These are phyloP conservation scores for Carcinoscorpius rotundicauda DNA, from an alignment of 1,140 invertebrate genomes.

Conservation along the genomic window DNA sequence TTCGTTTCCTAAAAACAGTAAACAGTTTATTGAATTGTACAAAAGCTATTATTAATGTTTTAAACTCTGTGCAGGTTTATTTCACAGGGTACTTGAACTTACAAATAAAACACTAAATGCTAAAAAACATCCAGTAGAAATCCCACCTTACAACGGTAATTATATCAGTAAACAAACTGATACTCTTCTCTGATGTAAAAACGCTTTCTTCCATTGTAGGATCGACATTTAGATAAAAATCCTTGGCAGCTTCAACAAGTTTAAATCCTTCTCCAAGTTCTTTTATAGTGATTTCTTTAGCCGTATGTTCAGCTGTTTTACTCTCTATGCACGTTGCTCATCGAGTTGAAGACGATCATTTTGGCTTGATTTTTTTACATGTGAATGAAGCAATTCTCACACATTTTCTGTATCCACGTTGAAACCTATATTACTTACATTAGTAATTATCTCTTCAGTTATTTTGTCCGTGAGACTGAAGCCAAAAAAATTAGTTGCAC, in stretches of 20 bases:
- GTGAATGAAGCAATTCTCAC: background rate
- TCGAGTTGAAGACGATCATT: background rate
- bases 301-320: background rate
- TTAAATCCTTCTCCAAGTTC: conserved; percentile 1
- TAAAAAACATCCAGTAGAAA: too few species aligned
- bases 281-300: background rate
- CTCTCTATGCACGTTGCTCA: background rate
- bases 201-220: background rate
- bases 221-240: background rate
- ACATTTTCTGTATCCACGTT: conserved; percentile 2
- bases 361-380: background rate
- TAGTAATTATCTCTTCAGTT: background rate
- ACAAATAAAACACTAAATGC: too few species aligned
- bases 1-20: too few species aligned
- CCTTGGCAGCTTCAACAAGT: background rate
- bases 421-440: background rate
- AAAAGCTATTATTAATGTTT: too few species aligned
- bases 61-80: too few species aligned
- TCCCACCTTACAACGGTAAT: too few species aligned
- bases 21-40: too few species aligned
- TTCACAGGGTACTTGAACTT: too few species aligned
- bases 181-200: too few species aligned
- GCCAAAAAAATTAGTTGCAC: background rate
- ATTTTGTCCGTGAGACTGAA: background rate
- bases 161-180: too few species aligned